Conservation (phyloP, 2,797 vertebrate genomes). For the Halcyon badia region DNA sequence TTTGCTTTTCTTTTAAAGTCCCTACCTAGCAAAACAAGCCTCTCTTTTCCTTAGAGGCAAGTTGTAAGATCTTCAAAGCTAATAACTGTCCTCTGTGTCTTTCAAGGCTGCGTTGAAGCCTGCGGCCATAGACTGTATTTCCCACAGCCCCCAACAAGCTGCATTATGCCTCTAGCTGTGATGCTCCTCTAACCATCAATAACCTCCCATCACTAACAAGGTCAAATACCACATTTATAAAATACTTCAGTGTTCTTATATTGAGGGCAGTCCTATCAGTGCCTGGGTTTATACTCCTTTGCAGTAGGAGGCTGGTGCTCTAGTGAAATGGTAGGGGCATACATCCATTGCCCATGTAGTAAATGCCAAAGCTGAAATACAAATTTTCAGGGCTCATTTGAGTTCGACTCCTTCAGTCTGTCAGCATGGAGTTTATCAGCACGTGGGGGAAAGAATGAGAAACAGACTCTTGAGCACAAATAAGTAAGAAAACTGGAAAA, state of each 20-base stretch:
- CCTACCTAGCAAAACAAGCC: not conserved
- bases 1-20: not conserved
- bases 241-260: not conserved
- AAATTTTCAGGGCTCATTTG: not conserved
- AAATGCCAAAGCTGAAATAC: constrained; percentile 8
- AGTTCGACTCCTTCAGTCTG: not conserved
- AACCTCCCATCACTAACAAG: not conserved
- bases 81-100: not conserved
- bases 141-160: not conserved
- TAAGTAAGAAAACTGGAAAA: not conserved
- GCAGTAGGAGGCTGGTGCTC: not conserved
- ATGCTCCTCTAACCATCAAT: not conserved
- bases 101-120: not conserved
- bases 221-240: not conserved
- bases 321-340: not conserved
- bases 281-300: not conserved
- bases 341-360: not conserved
- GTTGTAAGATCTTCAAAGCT: constrained; percentile 37
- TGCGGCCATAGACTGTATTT: not conserved
- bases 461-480: not conserved
- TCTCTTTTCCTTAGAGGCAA: constrained; percentile 15
- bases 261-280: not conserved
- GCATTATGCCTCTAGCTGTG: not conserved
- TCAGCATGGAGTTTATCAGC: not conserved
- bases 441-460: not conserved